Conservation (phyloP, 2,797 vertebrate genomes). For the Simalia tracyae region DNA sequence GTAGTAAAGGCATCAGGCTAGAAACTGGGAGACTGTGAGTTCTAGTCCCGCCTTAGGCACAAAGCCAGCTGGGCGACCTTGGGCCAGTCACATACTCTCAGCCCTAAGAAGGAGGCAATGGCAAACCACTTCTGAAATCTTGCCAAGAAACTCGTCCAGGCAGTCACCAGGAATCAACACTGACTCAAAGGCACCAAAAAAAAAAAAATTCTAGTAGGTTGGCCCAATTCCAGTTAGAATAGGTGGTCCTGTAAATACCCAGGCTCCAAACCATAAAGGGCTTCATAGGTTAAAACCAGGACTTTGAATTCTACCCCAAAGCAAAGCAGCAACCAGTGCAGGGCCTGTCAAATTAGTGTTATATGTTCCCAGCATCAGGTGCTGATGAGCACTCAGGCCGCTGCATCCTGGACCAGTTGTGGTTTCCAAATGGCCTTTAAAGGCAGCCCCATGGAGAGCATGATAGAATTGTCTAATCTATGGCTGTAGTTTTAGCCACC, state of each 20-base stretch:
- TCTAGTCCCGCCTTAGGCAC: background rate
- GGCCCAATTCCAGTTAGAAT: background rate
- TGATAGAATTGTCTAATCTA: background rate
- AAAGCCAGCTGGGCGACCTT: background rate
- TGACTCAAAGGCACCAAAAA: background rate
- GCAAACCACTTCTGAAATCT: background rate
- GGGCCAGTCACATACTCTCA: background rate
- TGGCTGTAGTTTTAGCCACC: background rate
- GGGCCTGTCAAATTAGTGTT: background rate
- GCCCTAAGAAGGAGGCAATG: background rate
- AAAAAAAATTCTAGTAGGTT: background rate
- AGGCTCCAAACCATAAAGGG: background rate
- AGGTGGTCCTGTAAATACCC: background rate
- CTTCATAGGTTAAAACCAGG: background rate
- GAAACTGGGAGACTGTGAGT: background rate
- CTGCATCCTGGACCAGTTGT: background rate
- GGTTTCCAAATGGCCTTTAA: background rate
- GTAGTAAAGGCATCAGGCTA: background rate
- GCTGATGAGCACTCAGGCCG: background rate
- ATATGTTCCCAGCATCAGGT: background rate
- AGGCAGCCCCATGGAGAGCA: background rate
- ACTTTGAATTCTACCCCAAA: background rate
- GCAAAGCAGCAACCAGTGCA: background rate
- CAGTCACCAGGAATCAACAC: background rate
- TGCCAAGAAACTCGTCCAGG: background rate